Base-by-base conservation (phyloP, 2,797 vertebrate genomes). In the Delichon dasypus region DNA sequence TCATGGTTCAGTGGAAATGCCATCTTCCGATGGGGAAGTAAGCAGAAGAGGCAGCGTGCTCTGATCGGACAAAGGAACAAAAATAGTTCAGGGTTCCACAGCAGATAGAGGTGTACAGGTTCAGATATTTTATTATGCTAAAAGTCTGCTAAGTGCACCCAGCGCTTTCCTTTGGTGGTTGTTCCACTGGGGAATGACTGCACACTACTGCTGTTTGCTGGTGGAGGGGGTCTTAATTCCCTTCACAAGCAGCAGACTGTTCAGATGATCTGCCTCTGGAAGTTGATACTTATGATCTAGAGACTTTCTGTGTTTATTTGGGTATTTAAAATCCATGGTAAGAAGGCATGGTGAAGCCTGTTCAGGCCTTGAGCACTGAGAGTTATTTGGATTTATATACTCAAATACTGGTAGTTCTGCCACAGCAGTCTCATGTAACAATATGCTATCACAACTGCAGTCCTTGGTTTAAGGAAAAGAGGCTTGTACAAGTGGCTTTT, bases 1-100 rank as follows among this genome's bases (percentile, higher is more conserved):
- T 97, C 94, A 96, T 89, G 94, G 93, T 95, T 97, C 95, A 95
- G 88, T 96, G 96, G 94, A 97, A 97, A 97, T 97, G 95, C 75
- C 70, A 82, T 94, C 90, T 95, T 97, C 74, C 4, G 15, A 79
- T 57, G 91, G 77, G 90, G 83, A 94, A 91, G 80, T 93, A 88
- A 95, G 83, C 61, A 74, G 77, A 76, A 90, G 74, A 95, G 71
- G 94, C 94, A 96, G 80, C 3, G 0, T 32, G 50, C 60, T 70
- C 58, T 76, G 66, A 71, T 71, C 48, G 90, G 93, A 85, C 64
- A 85, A 79, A 71, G 47, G 61, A 94, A 77, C 40, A 79, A 90
- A 95, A 93, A 79, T 66, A 91, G 53, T 94, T 76, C 62, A 91
- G 55, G 55, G 74, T 85, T 95, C 89, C 74, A 93, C 57, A 88